These are phyloP conservation scores for Scolanthus callimorphus DNA, from an alignment of 92 coral and sea anemone genomes.

Conservation along the genomic window DNA sequence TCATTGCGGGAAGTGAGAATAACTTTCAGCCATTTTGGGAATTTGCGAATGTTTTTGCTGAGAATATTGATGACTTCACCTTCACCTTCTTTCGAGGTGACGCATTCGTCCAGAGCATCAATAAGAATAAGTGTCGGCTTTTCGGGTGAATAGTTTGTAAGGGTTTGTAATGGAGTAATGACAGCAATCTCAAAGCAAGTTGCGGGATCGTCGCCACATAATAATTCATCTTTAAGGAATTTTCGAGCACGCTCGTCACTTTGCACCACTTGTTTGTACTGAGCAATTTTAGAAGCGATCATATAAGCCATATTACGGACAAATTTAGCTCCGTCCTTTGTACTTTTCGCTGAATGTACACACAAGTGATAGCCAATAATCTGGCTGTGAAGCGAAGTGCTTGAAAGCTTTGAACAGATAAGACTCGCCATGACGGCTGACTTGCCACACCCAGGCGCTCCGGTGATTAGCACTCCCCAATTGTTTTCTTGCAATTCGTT, in stretches of 20 bases:
- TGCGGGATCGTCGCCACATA: conserved; percentile 58
- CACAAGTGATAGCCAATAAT: conserved; percentile 86
- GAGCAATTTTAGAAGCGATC: conserved; percentile 56
- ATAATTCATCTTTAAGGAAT: conserved; percentile 21
- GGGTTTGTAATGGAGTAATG: conserved; percentile 52
- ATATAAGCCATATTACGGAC: conserved; percentile 79
- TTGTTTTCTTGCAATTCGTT: background rate
- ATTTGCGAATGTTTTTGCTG: conserved; percentile 24
- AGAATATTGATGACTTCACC: conserved; percentile 46
- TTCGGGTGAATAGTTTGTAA: conserved; percentile 17
- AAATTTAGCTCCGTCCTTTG: conserved; percentile 66
- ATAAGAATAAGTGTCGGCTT: conserved; percentile 33
- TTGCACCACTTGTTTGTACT: conserved; percentile 34
- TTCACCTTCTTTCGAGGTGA: conserved; percentile 8
- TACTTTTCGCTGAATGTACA: conserved; percentile 56
- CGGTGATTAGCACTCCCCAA: conserved; percentile 42
- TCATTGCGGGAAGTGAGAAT: conserved; percentile 67
- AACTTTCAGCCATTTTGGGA: conserved; percentile 81
- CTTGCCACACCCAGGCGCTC: conserved; percentile 86
- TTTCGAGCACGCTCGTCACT: conserved; percentile 36
- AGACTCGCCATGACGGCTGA: conserved; percentile 74
- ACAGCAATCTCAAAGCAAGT: conserved; percentile 74
- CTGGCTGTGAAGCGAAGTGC: conserved; percentile 60
- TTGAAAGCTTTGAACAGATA: conserved; percentile 75
- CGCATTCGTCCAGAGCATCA: conserved; percentile 90